A percentile compares a stretch with the other conserved stretches of the same genome.
Conservation (phyloP, 2,113 vertebrate genomes). For the Morone saxatilis region DNA sequence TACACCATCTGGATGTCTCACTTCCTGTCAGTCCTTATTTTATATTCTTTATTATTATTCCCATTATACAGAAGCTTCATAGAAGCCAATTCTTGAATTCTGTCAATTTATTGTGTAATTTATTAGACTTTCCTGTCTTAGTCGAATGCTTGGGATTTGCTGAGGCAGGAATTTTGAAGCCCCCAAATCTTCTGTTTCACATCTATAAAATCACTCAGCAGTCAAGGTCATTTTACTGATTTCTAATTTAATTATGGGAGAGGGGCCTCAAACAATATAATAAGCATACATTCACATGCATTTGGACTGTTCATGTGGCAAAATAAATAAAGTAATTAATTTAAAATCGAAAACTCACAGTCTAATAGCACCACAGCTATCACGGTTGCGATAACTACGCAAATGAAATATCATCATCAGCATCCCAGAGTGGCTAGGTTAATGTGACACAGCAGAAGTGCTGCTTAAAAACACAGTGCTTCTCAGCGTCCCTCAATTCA, state of each 20-base stretch:
- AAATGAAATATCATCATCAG: too few species aligned
- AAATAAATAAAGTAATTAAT: neutral
- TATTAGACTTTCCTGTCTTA: neutral
- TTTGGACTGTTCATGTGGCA: neutral
- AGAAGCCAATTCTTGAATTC: constrained; percentile 1
- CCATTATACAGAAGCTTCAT: neutral
- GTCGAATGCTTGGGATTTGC: neutral
- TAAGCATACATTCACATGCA: neutral
- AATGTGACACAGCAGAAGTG: too few species aligned
- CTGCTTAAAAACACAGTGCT: too few species aligned
- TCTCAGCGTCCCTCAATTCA: too few species aligned
- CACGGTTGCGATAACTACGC: too few species aligned
- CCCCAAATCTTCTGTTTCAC: neutral
- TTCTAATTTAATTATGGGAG: neutral
- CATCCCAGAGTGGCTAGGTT: too few species aligned
- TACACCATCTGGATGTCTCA: constrained; percentile 33
- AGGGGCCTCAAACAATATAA: neutral
- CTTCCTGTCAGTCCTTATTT: neutral
- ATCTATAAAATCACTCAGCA: neutral
- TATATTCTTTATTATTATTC: constrained; percentile 3
- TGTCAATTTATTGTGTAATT: constrained; percentile 9
- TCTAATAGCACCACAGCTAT: neutral
- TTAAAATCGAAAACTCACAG: neutral
- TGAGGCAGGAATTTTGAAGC: constrained; percentile 6
- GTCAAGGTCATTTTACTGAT: neutral